Evolutionary conservation across 1,140 invertebrate species (phyloP), one percentile per base, ranked within the genome.

Genomic region (Drosophila serrata): DNA sequence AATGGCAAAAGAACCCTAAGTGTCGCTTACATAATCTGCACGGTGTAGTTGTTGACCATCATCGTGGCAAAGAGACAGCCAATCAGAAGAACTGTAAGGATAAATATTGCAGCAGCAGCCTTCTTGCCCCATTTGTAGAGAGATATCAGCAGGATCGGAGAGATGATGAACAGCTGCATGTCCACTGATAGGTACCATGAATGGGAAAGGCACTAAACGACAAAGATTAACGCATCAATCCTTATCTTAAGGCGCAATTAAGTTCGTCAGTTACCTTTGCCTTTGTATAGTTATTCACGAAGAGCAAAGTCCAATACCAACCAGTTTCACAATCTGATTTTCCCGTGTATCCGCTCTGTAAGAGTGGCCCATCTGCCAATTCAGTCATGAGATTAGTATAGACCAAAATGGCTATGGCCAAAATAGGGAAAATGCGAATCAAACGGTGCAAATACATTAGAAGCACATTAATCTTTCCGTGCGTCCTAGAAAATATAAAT

Each of bases 151-250:
- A 98, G 94, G 22, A 97, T 92, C 1, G 96, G 95, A 5, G 96
- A 95, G 8, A 97, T 85, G 56, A 97, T 93, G 90, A 97, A 97
- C 46, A 97, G 93, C 90, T 98, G 97, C 70, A 53, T 53, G 13
- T 53, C 49, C 31, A 22, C 49, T 9, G 49, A 22, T 6, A 53
- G 13, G 17, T 53, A 53, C 49, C 49, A 53, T 6, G 49, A 22
- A 15, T 53, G 49, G 19, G 17, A 22, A 6, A 53, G 17, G 4
- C 49, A 53, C 49, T 53, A 15, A 35, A 35, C 4, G 12, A 53
- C 0, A 15, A 9, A 4, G 0, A 22, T 17, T 31, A 2, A 12
- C 3, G 2, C 9, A 3, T 17, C 1, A 49, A 31, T 31, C 0
- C 3, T 12, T 31, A 0, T 5, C 3, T 31, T 6, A 12, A 17